A percentile compares a stretch with the other conserved stretches of the same genome.
These are phyloP conservation scores for Forficula auricularia DNA, from an alignment of 1,140 invertebrate species.

Conservation along the genomic window DNA sequence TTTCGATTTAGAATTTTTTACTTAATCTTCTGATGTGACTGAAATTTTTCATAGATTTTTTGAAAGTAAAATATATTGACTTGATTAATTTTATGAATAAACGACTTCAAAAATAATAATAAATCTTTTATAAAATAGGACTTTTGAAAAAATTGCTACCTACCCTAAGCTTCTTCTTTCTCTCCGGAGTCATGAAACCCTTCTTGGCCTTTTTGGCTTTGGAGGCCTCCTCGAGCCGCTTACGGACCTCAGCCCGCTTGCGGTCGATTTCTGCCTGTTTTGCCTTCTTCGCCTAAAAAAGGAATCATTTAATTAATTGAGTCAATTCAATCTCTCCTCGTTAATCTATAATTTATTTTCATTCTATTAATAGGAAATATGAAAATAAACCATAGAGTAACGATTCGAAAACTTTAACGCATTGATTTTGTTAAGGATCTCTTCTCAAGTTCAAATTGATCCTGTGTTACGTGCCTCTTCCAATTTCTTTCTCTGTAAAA, in stretches of 20 bases:
- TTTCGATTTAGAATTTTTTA: too few relatives aligned
- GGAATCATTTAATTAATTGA: neutral
- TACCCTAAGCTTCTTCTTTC: constrained; percentile 95
- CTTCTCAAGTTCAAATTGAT: constrained; percentile 5
- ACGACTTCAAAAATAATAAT: too few relatives aligned
- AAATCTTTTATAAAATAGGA: too few relatives aligned
- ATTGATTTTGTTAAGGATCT: neutral
- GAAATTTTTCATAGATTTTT: too few relatives aligned
- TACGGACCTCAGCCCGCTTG: constrained; percentile 86
- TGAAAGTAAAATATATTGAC: too few relatives aligned
- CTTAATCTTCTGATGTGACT: too few relatives aligned
- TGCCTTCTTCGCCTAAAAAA: constrained; percentile 71
- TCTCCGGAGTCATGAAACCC: constrained; percentile 96
- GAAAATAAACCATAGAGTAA: neutral
- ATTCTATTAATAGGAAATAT: neutral
- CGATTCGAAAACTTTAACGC: constrained; percentile 5
- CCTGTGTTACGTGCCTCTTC: constrained; percentile 36
- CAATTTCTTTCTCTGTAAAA: constrained; percentile 37
- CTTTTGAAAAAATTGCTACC: constrained; percentile 25
- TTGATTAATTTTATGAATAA: too few relatives aligned
- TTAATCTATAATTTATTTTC: too few relatives aligned
- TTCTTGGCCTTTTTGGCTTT: constrained; percentile 92
- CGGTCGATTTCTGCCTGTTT: constrained; percentile 85
- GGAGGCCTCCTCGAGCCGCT: constrained; percentile 87
- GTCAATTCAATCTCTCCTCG: too few relatives aligned